These are phyloP conservation scores for Anas bahamensis DNA, from an alignment of 2,797 vertebrate species.

Conservation along the genomic window DNA sequence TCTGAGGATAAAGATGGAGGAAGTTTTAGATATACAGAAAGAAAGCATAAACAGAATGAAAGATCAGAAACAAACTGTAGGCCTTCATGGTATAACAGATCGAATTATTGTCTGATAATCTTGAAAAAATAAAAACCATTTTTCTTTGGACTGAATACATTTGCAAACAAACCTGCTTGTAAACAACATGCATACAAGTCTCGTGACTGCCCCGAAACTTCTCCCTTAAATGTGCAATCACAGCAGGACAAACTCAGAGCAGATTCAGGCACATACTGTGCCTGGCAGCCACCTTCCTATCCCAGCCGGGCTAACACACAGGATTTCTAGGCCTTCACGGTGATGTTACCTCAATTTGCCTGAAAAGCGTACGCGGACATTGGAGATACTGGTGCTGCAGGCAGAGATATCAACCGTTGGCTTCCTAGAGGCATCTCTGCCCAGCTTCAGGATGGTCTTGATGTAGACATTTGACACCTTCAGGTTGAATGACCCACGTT, in stretches of 20 bases:
- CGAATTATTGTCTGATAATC: not conserved
- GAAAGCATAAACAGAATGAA: not conserved
- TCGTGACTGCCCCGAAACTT: not conserved
- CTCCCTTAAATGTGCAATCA: not conserved
- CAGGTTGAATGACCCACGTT: too few relatives aligned
- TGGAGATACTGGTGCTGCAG: conserved; percentile 66
- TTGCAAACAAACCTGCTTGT: not conserved
- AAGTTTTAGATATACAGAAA: not conserved
- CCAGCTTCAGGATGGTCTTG: conserved; percentile 47
- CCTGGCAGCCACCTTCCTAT: fast-evolving
- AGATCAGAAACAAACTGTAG: not conserved
- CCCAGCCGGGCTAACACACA: not conserved
- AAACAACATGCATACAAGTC: not conserved
- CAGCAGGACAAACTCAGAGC: not conserved
- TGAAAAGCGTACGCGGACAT: not conserved
- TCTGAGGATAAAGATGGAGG: not conserved
- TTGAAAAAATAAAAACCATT: not conserved
- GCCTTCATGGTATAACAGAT: not conserved
- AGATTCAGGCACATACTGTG: too few relatives aligned
- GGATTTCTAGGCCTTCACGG: fast-evolving
- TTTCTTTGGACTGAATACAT: not conserved
- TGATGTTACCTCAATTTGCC: conserved; percentile 57
- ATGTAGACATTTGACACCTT: not conserved
- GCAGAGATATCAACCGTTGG: conserved; percentile 14
- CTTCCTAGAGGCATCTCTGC: conserved; percentile 5